phyloP scores from a whole-genome alignment of 2,113 vertebrate species.

The Ia io region DNA sequence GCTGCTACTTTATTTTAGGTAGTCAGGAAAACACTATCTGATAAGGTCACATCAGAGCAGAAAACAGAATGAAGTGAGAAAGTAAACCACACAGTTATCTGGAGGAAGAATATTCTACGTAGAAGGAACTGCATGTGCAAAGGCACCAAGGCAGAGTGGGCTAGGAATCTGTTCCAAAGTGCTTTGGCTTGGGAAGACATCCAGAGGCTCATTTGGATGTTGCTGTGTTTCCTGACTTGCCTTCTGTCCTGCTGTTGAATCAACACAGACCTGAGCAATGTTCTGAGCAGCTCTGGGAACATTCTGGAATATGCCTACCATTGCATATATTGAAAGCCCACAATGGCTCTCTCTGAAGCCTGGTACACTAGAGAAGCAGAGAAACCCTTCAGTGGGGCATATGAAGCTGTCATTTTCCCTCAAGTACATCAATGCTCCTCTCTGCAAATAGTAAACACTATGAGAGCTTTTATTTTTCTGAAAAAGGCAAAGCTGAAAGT shows the following conservation, averaged over 20 bases:
- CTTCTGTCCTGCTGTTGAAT: not conserved
- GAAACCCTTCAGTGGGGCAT: not conserved
- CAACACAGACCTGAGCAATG: not conserved
- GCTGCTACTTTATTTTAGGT: not conserved
- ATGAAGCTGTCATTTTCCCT: not conserved
- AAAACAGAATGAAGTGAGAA: not conserved
- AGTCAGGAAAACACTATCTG: not conserved
- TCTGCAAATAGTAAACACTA: not conserved
- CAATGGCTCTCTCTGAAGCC: not conserved
- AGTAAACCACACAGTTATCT: not conserved
- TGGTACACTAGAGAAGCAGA: not conserved
- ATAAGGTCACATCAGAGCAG: not conserved
- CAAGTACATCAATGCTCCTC: not conserved
- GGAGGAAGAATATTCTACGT: not conserved
- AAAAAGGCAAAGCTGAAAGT: not conserved
- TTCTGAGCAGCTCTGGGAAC: not conserved
- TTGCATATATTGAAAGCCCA: not conserved
- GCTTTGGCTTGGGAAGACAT: not conserved
- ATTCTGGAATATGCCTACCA: not conserved
- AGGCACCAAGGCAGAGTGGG: not conserved
- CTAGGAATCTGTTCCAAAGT: not conserved
- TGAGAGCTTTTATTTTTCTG: not conserved
- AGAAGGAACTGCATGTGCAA: not conserved
- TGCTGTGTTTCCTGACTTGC: not conserved
- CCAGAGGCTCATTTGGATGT: not conserved